A percentile compares a stretch with the other conserved stretches of the same genome.
These are phyloP conservation scores for Salminus brasiliensis DNA, from an alignment of 2,113 vertebrate genomes.

Conservation along the genomic window DNA sequence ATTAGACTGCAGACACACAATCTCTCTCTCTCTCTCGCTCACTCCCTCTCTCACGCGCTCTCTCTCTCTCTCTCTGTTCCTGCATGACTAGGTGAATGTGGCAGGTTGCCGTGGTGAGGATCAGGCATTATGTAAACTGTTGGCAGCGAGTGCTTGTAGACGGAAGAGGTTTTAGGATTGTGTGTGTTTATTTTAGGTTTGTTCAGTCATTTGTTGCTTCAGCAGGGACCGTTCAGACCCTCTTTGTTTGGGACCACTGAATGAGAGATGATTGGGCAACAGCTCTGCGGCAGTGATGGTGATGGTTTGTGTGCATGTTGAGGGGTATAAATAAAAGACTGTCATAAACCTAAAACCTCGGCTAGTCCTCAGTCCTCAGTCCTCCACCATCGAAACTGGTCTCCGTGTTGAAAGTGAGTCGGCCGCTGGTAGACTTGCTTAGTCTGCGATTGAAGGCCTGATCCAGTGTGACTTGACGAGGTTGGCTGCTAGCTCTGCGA, in stretches of 20 bases:
- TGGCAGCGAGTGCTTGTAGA: conserved; percentile 45
- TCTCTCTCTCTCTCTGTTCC: not conserved
- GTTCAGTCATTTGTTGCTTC: not conserved
- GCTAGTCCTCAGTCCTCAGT: not conserved
- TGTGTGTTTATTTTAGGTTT: conserved; percentile 4
- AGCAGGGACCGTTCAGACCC: not conserved
- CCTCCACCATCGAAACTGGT: too few relatives aligned
- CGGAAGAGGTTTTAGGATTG: conserved; percentile 45
- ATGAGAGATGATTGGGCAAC: not conserved
- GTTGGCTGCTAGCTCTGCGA: too few relatives aligned
- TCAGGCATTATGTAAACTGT: conserved; percentile 68
- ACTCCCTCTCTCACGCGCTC: not conserved
- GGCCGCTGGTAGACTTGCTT: too few relatives aligned
- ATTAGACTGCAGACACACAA: conserved; percentile 3
- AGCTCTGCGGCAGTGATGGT: not conserved
- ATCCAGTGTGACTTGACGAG: too few relatives aligned
- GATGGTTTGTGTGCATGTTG: not conserved
- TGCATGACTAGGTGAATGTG: conserved; percentile 53
- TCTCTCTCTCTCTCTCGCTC: conserved; percentile 1
- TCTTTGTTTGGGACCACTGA: not conserved
- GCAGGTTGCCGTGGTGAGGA: conserved; percentile 60
- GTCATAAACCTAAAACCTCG: not conserved
- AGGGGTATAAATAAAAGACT: conserved; percentile 11
- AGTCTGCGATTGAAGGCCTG: too few relatives aligned
- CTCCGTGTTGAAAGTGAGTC: too few relatives aligned